Base-by-base conservation (phyloP, 2,113 vertebrate species). In the Paradisaea rubra region DNA sequence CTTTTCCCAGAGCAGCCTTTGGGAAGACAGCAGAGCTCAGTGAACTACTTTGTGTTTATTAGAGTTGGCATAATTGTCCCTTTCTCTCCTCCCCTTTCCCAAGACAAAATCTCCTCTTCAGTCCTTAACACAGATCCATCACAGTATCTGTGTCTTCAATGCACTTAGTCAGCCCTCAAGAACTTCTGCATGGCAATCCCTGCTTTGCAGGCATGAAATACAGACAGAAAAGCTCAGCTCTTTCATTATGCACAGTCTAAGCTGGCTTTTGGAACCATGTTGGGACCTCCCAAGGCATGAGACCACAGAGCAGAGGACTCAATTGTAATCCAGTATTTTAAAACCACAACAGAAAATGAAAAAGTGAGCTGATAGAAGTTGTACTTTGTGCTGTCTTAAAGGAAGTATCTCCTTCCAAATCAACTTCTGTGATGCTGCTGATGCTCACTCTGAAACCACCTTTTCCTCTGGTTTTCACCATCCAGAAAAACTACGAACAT, bases 21-120 rank as follows among this genome's bases (percentile, higher is more conserved):
- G 94, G 93, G 89, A 97, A 96, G 95, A 95, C 81, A 93, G 94
- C 74, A 57, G 81, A 88, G 93, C 93, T 95, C 14, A 73, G 96
- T 97, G 95, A 97, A 97, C 94, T 95, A 96, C 94, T 94, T 94
- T 82, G 95, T 95, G 94, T 94, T 96, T 94, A 95, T 94, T 94
- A 94, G 94, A 92, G 66, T 81, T 89, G 93, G 95, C 74, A 66
- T 94, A 93, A 95, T 91, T 94, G 96, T 94, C 69, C 94, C 92
- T 72, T 81, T 92, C 71, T 82, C 89, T 92, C 71, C 77, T 90
- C 76, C 72, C 72, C 91, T 86, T 91, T 88, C 73, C 94, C 94
- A 94, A 88, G 94, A 94, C 91, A 72, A 80, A 91, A 72, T 81
- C 84, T 87, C 74, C 69, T 72, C 89, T 86, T 79, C 11, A 92